Evolutionary conservation across 2,797 vertebrate species (phyloP), one percentile per base, ranked within the genome.

Genomic region (Taeniopygia guttata): DNA sequence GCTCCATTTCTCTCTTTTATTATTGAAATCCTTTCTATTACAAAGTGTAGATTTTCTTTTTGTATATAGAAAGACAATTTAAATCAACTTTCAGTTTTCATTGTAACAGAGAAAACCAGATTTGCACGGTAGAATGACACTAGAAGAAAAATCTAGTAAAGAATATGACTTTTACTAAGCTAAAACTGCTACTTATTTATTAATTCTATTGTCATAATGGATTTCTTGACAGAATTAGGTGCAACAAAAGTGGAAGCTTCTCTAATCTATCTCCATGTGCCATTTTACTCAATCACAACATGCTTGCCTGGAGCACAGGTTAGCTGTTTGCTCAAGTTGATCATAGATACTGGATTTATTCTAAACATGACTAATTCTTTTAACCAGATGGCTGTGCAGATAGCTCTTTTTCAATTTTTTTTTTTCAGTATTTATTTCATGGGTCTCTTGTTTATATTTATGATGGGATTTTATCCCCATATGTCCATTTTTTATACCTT

Each of bases 111-210:
- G 52, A 93, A 96, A 97, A 75, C 8, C 40, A 94, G 56, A 69
- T 81, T 75, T 90, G 55, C 56, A 13, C 48, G 26, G 88, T 52
- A 46, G 19, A 83, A 64, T 9, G 16, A 40, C 80, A 22, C 18
- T 76, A 82, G 70, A 85, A 81, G 76, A 95, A 95, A 94, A 94
- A 86, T 79, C 42, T 84, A 70, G 77, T 73, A 58, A 72, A 78
- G 38, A 77, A 58, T 46, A 27, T 40, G 34, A 70, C 48, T 94
- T 90, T 76, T 81, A 75, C 45, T 56, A 89, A 83, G 27, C 69
- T 84, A 58, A 77, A 68, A 56, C 51, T 63, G 48, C 45, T 75
- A 51, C 49, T 93, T 87, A 62, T 84, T 88, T 80, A 75, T 66
- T 85, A 92, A 81, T 77, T 30, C 46, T 92, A 59, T 51, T 86